Percentiles rank a stretch among this genome's conserved stretches.
These are phyloP conservation scores for Tipula helvola DNA, from an alignment of 2,888 invertebrate species.

Conservation along the genomic window DNA sequence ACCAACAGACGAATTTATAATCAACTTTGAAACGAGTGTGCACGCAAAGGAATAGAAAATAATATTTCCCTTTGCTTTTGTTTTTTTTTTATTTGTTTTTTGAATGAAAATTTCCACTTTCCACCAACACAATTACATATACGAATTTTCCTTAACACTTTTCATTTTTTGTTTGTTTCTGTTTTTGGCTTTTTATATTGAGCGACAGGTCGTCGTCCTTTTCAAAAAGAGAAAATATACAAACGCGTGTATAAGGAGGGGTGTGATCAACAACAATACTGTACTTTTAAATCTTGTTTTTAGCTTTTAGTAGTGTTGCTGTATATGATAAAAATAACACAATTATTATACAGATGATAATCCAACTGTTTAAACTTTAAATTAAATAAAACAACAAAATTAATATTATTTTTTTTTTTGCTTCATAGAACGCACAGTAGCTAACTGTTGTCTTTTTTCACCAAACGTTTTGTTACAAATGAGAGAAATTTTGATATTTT, in stretches of 20 bases:
- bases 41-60: not conserved
- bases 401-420: not conserved
- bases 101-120: not conserved
- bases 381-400: not conserved
- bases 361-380: not conserved
- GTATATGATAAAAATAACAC: not conserved
- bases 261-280: not conserved
- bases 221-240: not conserved
- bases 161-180: not conserved
- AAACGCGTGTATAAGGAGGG: not conserved
- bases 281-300: not conserved
- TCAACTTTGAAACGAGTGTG: not conserved
- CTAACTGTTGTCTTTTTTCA: not conserved
- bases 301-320: not conserved
- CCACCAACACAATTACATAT: not conserved
- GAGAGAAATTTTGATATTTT: not conserved
- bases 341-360: not conserved
- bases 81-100: not conserved
- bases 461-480: not conserved
- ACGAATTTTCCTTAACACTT: not conserved
- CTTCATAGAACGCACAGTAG: not conserved
- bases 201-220: conserved; percentile 4
- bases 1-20: not conserved
- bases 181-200: not conserved
- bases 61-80: not conserved